Percentiles rank a stretch among this genome's conserved stretches.
phyloP scores from a whole-genome alignment of 2,888 invertebrate genomes.

The Torymus tubicola region DNA sequence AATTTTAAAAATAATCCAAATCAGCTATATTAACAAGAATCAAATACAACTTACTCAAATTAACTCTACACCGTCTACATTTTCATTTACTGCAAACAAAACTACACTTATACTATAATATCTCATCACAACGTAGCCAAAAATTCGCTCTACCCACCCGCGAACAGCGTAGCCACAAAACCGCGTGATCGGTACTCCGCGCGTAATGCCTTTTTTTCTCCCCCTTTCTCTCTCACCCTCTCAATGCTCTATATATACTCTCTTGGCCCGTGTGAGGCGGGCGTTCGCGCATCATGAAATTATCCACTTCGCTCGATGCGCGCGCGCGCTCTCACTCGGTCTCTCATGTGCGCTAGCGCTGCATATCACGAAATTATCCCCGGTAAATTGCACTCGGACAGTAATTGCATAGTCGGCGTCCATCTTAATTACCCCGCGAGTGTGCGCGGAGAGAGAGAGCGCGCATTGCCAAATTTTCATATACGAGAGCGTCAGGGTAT shows the following conservation, averaged over 20 bases:
- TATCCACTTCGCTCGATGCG: constrained; percentile 28
- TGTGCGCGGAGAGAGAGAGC: neutral
- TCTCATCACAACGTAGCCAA: no score
- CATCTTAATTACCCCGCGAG: constrained; percentile 68
- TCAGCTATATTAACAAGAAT: no score
- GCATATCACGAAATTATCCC: constrained; percentile 68
- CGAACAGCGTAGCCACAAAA: no score
- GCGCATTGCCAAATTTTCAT: constrained; percentile 43
- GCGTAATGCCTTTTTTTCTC: no score
- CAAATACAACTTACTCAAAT: no score
- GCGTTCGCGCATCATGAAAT: constrained; percentile 29
- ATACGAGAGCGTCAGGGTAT: neutral
- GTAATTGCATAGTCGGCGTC: constrained; percentile 71
- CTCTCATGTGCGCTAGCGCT: constrained; percentile 18
- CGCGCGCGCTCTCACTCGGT: neutral
- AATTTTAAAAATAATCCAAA: no score
- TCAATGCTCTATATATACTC: neutral
- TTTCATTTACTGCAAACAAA: no score
- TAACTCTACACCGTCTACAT: no score
- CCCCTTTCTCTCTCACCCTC: neutral
- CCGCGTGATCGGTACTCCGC: no score
- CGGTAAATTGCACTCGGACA: constrained; percentile 70
- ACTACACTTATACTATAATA: no score
- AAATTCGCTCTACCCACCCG: no score
- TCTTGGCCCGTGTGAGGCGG: neutral